Evolutionary conservation across 2,888 invertebrate genomes (phyloP), one percentile per base, ranked within the genome.

Genomic region (Sericinus montela): DNA sequence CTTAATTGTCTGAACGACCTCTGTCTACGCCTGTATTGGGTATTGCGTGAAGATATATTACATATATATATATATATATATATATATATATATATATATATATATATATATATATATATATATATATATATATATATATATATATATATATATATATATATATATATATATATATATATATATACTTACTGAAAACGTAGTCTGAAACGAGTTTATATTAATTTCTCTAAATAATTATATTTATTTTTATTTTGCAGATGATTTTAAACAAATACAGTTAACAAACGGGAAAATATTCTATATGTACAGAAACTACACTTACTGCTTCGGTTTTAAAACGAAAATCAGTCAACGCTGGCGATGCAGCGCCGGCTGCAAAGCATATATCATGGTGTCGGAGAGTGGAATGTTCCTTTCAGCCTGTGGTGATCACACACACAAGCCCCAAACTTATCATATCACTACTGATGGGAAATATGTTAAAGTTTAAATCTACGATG

Each of bases 231-330:
- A 25, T 25, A 25, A 25, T 25, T n/a, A n/a, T n/a, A n/a, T n/a
- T 25, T 6, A 8, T 25, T 25, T 8, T 4, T 7, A 25, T 25
- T n/a, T 45, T 45, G 8, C 34, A 45, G 45, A 14, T 34, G 53
- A 48, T 11, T 43, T 58, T 1, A 58, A 59, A 57, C 11, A 51
- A 55, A 65, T 66, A 11, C 50, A 48, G 3, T 13, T 65, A 32
- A 7, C 16, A 0, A 64, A 59, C 39, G 65, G 65, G 3, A 70
- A 64, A 45, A 53, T 48, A 9, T 58, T 59, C 35, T 57, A 58
- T 40, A 53, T 63, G 58, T 60, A 60, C 39, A 57, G 59, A 6
- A 43, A 54, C 5, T 69, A 62, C 28, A 66, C 69, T 0, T 72
- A 65, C 42, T 46, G 61, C 13, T 59, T 55, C 25, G 54, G 51